Evolutionary conservation across 2,113 vertebrate genomes (phyloP), one percentile per base, ranked within the genome.

Genomic region (Turnix velox): DNA sequence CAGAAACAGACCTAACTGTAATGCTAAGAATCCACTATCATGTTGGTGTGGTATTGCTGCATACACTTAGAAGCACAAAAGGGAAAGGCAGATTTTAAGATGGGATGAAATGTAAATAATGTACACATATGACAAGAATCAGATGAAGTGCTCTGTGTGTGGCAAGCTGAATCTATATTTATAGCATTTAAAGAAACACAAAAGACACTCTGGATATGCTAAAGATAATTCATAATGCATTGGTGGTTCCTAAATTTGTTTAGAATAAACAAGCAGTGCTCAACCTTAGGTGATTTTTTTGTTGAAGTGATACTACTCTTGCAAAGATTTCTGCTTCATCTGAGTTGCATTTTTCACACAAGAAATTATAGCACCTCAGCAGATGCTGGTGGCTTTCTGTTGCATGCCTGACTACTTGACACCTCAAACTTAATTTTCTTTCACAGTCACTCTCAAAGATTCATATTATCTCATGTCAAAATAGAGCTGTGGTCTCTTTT

Each of bases 61-160:
- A 17, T n/a, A 12, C 81, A 90, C 49, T 68, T 69, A 33, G 2
- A 63, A 63, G 48, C 45, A 6, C 69, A 61, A 58, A 75, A 74
- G 28, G 61, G 65, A 88, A 90, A 85, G 42, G 12, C 39, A 45
- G 35, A 61, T 86, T 89, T 91, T 90, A 92, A 65, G 67, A 95
- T 61, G 62, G 86, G 73, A 55, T 68, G 25, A 86, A 92, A 76
- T 73, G 84, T 92, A 94, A 80, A 93, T 94, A 95, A 89, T 58
- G 33, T 75, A 88, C 27, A 83, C 55, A 94, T 94, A 85, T 89
- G 84, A 93, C 5, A 2, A 93, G 84, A 94, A 90, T 93, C 94
- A 94, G 86, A 94, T 82, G 65, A 96, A 49, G 43, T 42, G 27
- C 87, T 95, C 68, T 95, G 92, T 96, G 96, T 96, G 96, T 95